Evolutionary conservation across 2,888 invertebrate species (phyloP).

Genomic region (Nomada flava): DNA sequence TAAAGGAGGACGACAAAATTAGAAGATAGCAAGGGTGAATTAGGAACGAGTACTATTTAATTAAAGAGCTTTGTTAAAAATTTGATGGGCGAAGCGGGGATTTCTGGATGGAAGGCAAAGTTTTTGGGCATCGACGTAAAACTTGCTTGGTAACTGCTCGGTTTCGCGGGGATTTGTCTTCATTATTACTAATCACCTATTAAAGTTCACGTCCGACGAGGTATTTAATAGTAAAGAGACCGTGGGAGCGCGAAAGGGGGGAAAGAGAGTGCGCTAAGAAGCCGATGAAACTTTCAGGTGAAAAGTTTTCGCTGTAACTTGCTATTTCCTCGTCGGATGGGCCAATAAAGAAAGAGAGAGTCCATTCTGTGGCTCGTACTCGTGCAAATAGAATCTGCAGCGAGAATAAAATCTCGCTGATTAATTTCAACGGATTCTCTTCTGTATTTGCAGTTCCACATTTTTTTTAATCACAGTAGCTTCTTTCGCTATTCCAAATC

Average conservation of each 20-base stretch:
- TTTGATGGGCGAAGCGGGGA: slow-evolving; percentile 4
- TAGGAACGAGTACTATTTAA: slow-evolving; percentile 15
- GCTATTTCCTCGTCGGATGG: slow-evolving; percentile 19
- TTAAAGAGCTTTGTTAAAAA: slow-evolving; percentile 39
- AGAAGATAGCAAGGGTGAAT: slow-evolving; percentile 13
- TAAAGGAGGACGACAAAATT: background rate
- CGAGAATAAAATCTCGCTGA: slow-evolving; percentile 48
- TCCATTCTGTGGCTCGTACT: slow-evolving; percentile 9
- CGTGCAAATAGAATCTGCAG: slow-evolving; percentile 55
- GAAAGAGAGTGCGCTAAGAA: slow-evolving; percentile 29
- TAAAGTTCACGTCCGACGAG: slow-evolving; percentile 61
- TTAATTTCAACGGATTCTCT: slow-evolving; percentile 25
- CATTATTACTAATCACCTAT: slow-evolving; percentile 68
- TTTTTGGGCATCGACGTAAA: slow-evolving; percentile 42
- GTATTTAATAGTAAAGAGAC: slow-evolving; percentile 60
- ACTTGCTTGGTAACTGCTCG: slow-evolving; percentile 39
- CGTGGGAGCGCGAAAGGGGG: background rate
- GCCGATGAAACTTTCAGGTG: slow-evolving; percentile 58
- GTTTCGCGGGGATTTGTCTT: slow-evolving; percentile 58
- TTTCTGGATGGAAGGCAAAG: slow-evolving; percentile 1
- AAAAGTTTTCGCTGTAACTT: slow-evolving; percentile 59
- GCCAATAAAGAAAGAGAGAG: slow-evolving; percentile 16
- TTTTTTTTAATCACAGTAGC: background rate
- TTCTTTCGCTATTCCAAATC: slow-evolving; percentile 8
- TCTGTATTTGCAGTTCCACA: background rate